These are phyloP conservation scores for Tenthredo scrophulariae DNA, from an alignment of 2,888 invertebrate species.

Conservation along the genomic window DNA sequence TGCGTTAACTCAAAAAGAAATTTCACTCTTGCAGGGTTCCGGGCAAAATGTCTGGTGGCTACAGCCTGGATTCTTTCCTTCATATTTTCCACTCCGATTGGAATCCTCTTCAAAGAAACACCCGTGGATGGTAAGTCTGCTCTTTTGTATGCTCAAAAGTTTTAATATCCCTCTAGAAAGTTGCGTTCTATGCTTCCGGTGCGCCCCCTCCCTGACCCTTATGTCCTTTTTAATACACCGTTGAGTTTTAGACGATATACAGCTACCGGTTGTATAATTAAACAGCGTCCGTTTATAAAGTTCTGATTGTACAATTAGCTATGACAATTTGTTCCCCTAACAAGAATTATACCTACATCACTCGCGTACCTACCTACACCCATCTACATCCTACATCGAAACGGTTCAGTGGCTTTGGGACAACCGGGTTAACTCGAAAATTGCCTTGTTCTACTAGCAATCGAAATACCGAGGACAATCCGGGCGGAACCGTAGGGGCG, in stretches of 20 bases:
- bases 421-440: constrained; percentile 33
- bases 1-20: not conserved
- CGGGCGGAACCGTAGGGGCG: not conserved
- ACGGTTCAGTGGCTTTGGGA: constrained; percentile 13
- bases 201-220: not conserved
- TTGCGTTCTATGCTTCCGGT: constrained; percentile 5
- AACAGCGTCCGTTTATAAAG: constrained; percentile 20
- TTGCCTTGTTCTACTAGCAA: constrained; percentile 26
- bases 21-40: constrained; percentile 64
- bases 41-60: constrained; percentile 76
- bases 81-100: constrained; percentile 76
- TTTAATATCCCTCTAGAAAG: not conserved
- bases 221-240: not conserved
- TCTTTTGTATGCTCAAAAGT: not conserved
- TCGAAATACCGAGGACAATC: constrained; percentile 30
- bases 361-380: not conserved
- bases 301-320: constrained; percentile 42
- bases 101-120: constrained; percentile 75
- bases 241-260: not conserved
- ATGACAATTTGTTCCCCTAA: constrained; percentile 25
- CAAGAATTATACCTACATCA: constrained; percentile 25
- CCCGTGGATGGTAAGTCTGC: constrained; percentile 79
- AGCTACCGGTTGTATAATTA: not conserved
- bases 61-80: constrained; percentile 77
- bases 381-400: not conserved